A percentile compares a stretch with the other conserved stretches of the same genome.
Evolutionary conservation across 2,797 vertebrate genomes (phyloP).

Genomic region (Alcedo atthis): DNA sequence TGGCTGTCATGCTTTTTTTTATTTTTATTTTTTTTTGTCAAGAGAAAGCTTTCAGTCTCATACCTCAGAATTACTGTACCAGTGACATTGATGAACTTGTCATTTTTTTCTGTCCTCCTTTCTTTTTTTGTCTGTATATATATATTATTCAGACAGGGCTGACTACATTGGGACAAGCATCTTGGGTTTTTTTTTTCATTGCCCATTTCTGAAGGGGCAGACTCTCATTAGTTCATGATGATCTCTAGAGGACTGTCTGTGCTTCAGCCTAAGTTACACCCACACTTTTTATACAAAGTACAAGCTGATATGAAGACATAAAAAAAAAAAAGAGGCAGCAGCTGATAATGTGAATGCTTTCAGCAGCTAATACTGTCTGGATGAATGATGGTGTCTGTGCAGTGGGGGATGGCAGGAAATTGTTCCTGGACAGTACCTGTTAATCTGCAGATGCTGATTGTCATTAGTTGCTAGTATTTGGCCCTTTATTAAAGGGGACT

Average conservation of each 20-base stretch:
- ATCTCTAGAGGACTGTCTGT: accelerated
- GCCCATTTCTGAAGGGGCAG: accelerated
- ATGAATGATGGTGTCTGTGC: not conserved
- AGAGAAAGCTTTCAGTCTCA: not conserved
- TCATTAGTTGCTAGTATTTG: not conserved
- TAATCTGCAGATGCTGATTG: not conserved
- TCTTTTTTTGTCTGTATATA: too few species aligned
- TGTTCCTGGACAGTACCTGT: not conserved
- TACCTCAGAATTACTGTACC: not conserved
- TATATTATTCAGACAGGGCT: not conserved
- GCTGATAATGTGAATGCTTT: not conserved
- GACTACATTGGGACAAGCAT: not conserved
- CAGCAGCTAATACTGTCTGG: not conserved
- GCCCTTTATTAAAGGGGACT: not conserved
- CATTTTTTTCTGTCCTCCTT: not conserved
- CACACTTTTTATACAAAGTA: not conserved
- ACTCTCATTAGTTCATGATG: not conserved
- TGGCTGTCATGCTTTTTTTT: not conserved
- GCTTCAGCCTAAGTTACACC: not conserved
- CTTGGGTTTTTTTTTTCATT: not conserved
- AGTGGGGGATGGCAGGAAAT: not conserved
- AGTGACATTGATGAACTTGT: not conserved
- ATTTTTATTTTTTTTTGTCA: not conserved
- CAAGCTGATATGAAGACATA: not conserved
- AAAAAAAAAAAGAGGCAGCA: not conserved